These are phyloP conservation scores for Leucopsar rothschildi DNA, from an alignment of 2,113 vertebrate genomes.

Conservation along the genomic window DNA sequence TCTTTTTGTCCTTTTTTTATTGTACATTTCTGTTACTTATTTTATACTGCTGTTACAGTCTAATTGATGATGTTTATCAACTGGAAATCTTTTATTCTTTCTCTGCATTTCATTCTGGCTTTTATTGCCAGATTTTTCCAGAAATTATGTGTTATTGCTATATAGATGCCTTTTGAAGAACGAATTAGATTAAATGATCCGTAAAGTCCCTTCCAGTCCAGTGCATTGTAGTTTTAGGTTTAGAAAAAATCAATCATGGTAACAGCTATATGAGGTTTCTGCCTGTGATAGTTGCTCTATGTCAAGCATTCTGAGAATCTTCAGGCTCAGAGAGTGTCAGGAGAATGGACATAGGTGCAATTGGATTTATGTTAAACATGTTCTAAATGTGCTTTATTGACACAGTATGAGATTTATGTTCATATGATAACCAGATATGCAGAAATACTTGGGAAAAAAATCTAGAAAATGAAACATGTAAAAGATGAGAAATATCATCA, in stretches of 20 bases:
- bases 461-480: background rate
- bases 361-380: background rate
- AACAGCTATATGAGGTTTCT: background rate
- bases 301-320: background rate
- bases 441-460: background rate
- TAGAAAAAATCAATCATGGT: background rate
- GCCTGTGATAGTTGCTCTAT: background rate
- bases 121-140: background rate
- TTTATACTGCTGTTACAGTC: background rate
- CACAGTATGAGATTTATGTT: background rate
- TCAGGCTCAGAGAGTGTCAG: background rate
- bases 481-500: background rate
- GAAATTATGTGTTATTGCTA: background rate
- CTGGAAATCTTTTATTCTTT: background rate
- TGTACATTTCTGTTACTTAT: background rate
- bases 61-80: background rate
- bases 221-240: background rate
- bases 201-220: background rate
- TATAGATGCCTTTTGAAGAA: background rate
- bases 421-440: background rate
- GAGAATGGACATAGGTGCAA: background rate
- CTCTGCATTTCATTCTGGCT: background rate
- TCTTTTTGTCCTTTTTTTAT: background rate
- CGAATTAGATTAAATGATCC: background rate
- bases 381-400: background rate